Conservation (phyloP, 2,797 vertebrate species). For the Phalanger gymnotis region DNA sequence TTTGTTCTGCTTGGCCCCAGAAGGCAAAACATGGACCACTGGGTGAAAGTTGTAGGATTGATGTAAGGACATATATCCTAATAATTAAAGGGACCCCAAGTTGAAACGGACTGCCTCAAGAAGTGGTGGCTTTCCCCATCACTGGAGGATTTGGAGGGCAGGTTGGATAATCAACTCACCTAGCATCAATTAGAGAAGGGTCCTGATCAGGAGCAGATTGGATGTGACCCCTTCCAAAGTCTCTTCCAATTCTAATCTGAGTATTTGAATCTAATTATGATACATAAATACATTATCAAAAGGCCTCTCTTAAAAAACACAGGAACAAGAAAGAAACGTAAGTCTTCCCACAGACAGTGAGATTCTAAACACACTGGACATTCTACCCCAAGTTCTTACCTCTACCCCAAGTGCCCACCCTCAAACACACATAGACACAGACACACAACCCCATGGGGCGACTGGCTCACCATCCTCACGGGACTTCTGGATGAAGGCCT, state of each 20-base stretch:
- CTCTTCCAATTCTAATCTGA: neutral
- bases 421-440: neutral
- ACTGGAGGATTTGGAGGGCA: neutral
- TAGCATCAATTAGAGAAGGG: neutral
- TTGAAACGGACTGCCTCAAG: neutral
- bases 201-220: neutral
- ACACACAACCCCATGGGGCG: accelerated
- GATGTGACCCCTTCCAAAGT: neutral
- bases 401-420: accelerated
- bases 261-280: neutral
- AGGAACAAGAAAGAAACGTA: neutral
- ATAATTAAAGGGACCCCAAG: neutral
- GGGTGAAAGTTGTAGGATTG: neutral
- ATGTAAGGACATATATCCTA: neutral
- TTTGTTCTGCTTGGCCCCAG: neutral
- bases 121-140: neutral
- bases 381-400: neutral
- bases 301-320: neutral
- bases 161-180: neutral
- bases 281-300: neutral
- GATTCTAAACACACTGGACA: neutral
- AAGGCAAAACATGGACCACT: neutral
- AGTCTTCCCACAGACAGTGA: neutral
- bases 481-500: slow-evolving; percentile 97
- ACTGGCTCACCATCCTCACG: slow-evolving; percentile 93